Evolutionary conservation across 2,113 vertebrate species (phyloP), one percentile per base, ranked within the genome.

Genomic region (Bucco capensis): DNA sequence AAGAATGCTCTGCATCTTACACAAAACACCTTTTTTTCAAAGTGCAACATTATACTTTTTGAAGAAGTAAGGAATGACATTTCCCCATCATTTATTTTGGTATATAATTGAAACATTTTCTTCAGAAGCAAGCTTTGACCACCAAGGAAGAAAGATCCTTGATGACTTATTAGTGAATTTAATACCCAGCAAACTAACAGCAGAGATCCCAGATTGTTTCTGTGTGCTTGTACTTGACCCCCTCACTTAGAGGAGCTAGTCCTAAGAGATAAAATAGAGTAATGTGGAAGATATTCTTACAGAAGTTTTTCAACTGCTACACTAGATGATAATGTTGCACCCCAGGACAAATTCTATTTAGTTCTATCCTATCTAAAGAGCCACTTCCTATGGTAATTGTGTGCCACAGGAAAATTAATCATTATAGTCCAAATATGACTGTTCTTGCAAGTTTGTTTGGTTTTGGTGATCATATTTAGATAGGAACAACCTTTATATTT

Each of bases 251-350:
- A 24, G 27, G 5, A 6, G 1, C 47, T 24, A 46, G 16, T 23
- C 37, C 38, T 40, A 64, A 64, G 33, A 38, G 25, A 5, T 1
- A 12, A 65, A 75, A 53, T 0, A 17, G 12, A 31, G 10, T 10
- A 71, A 75, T 2, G 3, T 14, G 7, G 2, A 65, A 86, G 35
- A 22, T 49, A 10, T 44, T 62, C 42, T 35, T 47, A 6, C 18
- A 2, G 3, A n/a, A 28, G 14, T 4, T 47, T 79, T 76, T 35
- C 21, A 15, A 24, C 18, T 61, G 35, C 31, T 73, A 35, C 49
- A 57, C 35, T 35, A 13, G 40, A 51, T 1, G 13, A 24, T 21
- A 30, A 47, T 0, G 0, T 16, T 37, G 24, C 21, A 71, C 4
- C 7, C 46, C n/a, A 76, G 22, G 10, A 51, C 22, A 60, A 56